A percentile compares a stretch with the other conserved stretches of the same genome.
phyloP scores from a whole-genome alignment of 2,113 vertebrate genomes.

The Forbesichthys agassizii region DNA sequence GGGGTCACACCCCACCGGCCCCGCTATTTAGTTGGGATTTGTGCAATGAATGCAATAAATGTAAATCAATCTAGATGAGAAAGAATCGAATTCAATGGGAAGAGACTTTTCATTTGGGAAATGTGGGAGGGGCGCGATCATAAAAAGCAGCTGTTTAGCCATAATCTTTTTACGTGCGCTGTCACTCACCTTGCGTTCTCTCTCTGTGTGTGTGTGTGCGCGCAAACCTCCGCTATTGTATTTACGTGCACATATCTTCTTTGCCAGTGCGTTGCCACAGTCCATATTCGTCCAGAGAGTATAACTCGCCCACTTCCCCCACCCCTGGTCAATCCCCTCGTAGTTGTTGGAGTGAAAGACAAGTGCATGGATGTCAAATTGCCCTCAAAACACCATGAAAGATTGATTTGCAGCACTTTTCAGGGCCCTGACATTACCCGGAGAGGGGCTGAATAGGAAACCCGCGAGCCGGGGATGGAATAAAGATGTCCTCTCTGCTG shows the following conservation, averaged over 20 bases:
- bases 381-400: slow-evolving; percentile 91
- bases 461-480: slow-evolving; percentile 83
- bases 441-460: slow-evolving; percentile 85
- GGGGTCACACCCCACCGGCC: slow-evolving; percentile 66
- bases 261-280: slow-evolving; percentile 69
- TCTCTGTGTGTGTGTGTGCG: slow-evolving; percentile 48
- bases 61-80: slow-evolving; percentile 88
- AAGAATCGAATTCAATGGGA: slow-evolving; percentile 78
- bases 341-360: slow-evolving; percentile 79
- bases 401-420: slow-evolving; percentile 96
- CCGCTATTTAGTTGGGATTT: slow-evolving; percentile 73
- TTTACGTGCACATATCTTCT: slow-evolving; percentile 70
- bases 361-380: slow-evolving; percentile 87
- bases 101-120: slow-evolving; percentile 73
- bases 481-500: slow-evolving; percentile 93
- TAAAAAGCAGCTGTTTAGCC: slow-evolving; percentile 81
- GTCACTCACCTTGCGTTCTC: slow-evolving; percentile 83
- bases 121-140: slow-evolving; percentile 65
- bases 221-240: slow-evolving; percentile 48
- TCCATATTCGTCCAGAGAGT: slow-evolving; percentile 63
- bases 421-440: slow-evolving; percentile 85
- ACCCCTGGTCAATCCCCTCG: slow-evolving; percentile 79
- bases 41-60: slow-evolving; percentile 87
- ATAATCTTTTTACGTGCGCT: slow-evolving; percentile 85
- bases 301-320: slow-evolving; percentile 68